Conservation (phyloP, 2,888 invertebrate species). For the Polymixis lichenea region DNA sequence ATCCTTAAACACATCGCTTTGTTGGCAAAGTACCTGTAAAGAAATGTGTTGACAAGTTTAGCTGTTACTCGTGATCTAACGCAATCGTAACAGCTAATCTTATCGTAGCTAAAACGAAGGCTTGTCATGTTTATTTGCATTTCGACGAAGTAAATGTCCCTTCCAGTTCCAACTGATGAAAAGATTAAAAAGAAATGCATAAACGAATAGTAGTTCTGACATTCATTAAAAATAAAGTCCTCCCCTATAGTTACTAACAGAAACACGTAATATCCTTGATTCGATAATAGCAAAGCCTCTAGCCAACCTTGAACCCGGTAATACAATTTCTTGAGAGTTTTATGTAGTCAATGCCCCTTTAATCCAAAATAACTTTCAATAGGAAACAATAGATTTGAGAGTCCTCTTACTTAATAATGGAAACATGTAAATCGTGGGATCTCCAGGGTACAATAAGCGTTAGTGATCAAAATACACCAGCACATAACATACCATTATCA, state of each 20-base stretch:
- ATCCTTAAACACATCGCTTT: slow-evolving; percentile 88
- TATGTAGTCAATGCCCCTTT: slow-evolving; percentile 52
- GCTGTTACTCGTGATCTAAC: slow-evolving; percentile 75
- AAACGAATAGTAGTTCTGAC: slow-evolving; percentile 42
- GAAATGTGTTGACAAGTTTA: slow-evolving; percentile 79
- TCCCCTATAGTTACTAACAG: slow-evolving; percentile 37
- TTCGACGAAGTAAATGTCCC: slow-evolving; percentile 67
- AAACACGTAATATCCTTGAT: slow-evolving; percentile 57
- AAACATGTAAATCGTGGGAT: slow-evolving; percentile 58
- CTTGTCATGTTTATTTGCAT: slow-evolving; percentile 87
- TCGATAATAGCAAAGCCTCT: slow-evolving; percentile 68
- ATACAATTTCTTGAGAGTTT: slow-evolving; percentile 57
- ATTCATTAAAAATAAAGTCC: slow-evolving; percentile 35
- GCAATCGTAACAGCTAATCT: slow-evolving; percentile 81
- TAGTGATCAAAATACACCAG: slow-evolving; percentile 79
- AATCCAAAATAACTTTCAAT: slow-evolving; percentile 63
- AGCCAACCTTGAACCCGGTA: slow-evolving; percentile 67
- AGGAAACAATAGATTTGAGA: slow-evolving; percentile 59
- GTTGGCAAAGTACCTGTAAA: slow-evolving; percentile 81
- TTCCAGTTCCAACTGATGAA: slow-evolving; percentile 31
- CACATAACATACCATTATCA: slow-evolving; percentile 87
- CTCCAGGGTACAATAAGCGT: slow-evolving; percentile 60
- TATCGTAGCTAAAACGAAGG: slow-evolving; percentile 79
- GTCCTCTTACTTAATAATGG: slow-evolving; percentile 57
- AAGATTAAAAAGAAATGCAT: slow-evolving; percentile 53